A percentile compares a stretch with the other conserved stretches of the same genome.
phyloP scores from a whole-genome alignment of 2,797 vertebrate genomes.

The Lophius americanus region DNA sequence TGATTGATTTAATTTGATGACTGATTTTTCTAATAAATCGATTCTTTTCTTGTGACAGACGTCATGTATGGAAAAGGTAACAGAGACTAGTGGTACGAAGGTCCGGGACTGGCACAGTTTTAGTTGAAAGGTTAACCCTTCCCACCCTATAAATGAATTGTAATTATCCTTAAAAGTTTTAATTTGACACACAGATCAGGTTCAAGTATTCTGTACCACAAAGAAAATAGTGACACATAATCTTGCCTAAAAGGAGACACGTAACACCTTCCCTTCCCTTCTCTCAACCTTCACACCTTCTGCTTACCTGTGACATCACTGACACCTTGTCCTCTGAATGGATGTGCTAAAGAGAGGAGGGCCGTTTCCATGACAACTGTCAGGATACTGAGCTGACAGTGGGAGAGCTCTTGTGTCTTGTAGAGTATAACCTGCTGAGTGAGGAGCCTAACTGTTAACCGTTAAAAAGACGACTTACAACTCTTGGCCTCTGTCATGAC shows the following conservation, averaged over 20 bases:
- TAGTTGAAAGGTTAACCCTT: no score
- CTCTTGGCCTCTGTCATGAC: conserved; percentile 44
- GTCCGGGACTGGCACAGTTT: no score
- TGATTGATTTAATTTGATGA: no score
- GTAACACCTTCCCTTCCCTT: conserved; percentile 36
- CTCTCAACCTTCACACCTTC: conserved; percentile 17
- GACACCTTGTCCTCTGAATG: conserved; percentile 45
- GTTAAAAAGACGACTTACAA: background rate
- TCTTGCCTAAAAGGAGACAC: conserved; percentile 7
- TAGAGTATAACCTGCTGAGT: conserved; percentile 11
- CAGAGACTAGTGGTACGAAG: no score
- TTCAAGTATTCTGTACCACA: no score
- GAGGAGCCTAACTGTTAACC: background rate
- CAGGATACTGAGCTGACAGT: conserved; percentile 31
- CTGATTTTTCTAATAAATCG: no score
- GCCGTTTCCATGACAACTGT: conserved; percentile 61
- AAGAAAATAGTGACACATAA: background rate
- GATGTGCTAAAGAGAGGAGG: conserved; percentile 16
- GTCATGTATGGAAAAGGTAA: no score
- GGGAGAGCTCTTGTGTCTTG: conserved; percentile 36
- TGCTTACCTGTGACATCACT: conserved; percentile 43
- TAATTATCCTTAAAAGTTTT: no score
- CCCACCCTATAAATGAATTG: no score
- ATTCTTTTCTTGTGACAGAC: no score
- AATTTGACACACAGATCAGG: no score